Percentiles rank a stretch among this genome's conserved stretches.
These are phyloP conservation scores for Glossophaga mutica DNA, from an alignment of 2,797 vertebrate species.

Conservation along the genomic window DNA sequence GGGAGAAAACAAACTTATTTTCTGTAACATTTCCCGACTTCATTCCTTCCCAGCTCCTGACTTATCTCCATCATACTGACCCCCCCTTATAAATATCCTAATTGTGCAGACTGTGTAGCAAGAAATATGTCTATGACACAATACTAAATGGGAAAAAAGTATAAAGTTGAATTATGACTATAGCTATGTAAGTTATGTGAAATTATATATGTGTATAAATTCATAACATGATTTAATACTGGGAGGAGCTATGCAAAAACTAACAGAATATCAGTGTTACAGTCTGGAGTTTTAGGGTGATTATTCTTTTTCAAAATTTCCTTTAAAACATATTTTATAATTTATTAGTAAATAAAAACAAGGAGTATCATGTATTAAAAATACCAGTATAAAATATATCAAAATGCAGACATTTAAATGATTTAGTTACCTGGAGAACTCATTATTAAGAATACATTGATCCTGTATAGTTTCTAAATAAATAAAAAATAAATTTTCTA, in stretches of 20 bases:
- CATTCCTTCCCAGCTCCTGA: neutral
- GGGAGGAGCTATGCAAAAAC: neutral
- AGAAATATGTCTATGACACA: conserved; percentile 12
- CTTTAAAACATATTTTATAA: conserved; percentile 25
- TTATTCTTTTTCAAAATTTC: neutral
- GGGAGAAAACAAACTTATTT: neutral
- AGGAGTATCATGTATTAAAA: neutral
- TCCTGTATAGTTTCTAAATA: neutral
- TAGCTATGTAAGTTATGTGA: neutral
- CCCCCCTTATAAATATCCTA: neutral
- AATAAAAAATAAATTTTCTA: neutral
- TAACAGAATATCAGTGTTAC: neutral
- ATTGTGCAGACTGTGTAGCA: neutral
- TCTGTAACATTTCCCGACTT: neutral
- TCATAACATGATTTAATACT: neutral
- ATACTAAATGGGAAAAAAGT: neutral
- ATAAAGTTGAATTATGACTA: neutral
- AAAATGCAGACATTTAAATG: conserved; percentile 1
- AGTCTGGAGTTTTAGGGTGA: neutral
- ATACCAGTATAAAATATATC: neutral
- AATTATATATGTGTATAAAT: neutral
- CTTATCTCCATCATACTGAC: neutral
- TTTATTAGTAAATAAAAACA: conserved; percentile 12
- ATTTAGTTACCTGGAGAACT: neutral
- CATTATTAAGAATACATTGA: neutral